A percentile compares a stretch with the other conserved stretches of the same genome.
phyloP scores from a whole-genome alignment of 2,113 vertebrate genomes.

The Saiga tatarica region DNA sequence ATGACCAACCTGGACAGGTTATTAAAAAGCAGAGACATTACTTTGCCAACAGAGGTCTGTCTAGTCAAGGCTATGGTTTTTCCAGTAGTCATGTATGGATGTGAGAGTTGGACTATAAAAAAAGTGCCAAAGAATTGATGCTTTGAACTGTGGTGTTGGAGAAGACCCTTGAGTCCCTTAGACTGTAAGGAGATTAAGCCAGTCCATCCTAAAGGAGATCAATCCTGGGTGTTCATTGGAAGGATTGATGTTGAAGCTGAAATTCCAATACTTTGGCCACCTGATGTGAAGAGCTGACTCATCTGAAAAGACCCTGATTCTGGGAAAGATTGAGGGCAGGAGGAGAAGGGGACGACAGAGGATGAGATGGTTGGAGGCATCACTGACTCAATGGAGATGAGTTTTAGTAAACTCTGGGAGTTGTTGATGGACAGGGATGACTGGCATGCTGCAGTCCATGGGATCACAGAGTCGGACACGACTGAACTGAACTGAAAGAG shows the following conservation, averaged over 20 bases:
- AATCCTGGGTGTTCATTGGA: background rate
- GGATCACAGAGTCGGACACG: accelerated
- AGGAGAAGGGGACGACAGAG: background rate
- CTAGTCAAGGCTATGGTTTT: background rate
- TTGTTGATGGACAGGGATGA: background rate
- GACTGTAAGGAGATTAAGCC: background rate
- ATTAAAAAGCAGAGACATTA: background rate
- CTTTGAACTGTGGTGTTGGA: background rate
- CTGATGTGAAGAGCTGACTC: background rate
- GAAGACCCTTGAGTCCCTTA: background rate
- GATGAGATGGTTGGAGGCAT: background rate
- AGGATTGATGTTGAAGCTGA: background rate
- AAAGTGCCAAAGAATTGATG: accelerated
- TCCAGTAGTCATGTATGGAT: background rate
- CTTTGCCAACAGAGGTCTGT: background rate
- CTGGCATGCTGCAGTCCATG: background rate
- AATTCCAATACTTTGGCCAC: background rate
- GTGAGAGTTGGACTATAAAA: background rate
- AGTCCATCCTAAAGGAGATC: background rate
- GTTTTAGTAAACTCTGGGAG: background rate
- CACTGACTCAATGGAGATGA: background rate
- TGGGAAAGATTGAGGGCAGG: background rate
- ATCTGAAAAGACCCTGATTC: background rate
- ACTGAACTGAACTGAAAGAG: background rate
- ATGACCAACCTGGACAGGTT: background rate